A percentile compares a stretch with the other conserved stretches of the same genome.
These are phyloP conservation scores for Coptotermes formosanus DNA, from an alignment of 1,140 invertebrate genomes.

Conservation along the genomic window DNA sequence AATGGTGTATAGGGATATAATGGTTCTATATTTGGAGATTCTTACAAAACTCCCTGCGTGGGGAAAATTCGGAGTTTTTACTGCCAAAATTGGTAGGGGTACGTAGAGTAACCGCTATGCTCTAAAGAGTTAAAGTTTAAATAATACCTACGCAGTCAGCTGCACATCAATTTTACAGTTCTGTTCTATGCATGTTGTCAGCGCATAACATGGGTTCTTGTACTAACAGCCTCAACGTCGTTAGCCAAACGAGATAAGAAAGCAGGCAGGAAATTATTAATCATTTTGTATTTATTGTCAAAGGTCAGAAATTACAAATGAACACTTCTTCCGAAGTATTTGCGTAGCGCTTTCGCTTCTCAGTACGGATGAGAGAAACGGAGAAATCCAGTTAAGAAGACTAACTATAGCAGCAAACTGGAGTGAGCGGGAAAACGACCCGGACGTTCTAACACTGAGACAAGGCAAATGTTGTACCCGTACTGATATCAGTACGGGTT, in stretches of 20 bases:
- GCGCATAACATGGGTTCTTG: neutral
- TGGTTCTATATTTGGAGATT: too few relatives aligned
- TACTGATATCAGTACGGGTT: neutral
- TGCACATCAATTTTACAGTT: neutral
- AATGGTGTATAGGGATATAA: too few relatives aligned
- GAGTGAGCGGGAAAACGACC: neutral
- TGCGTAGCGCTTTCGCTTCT: neutral
- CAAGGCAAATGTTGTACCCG: neutral
- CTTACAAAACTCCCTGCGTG: too few relatives aligned
- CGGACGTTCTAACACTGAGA: neutral
- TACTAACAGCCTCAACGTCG: neutral
- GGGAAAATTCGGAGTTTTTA: too few relatives aligned
- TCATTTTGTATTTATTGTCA: neutral
- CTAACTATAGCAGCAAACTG: neutral
- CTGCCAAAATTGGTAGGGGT: too few relatives aligned
- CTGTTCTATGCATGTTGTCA: neutral
- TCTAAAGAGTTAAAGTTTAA: too few relatives aligned
- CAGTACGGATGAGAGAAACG: neutral
- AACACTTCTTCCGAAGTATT: neutral
- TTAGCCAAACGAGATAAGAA: neutral
- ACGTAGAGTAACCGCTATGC: too few relatives aligned
- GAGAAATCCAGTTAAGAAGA: neutral
- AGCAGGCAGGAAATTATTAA: neutral
- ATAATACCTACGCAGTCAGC: neutral
- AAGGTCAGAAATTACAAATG: neutral